phyloP scores from a whole-genome alignment of 2,113 vertebrate genomes.

The Calidris pugnax region DNA sequence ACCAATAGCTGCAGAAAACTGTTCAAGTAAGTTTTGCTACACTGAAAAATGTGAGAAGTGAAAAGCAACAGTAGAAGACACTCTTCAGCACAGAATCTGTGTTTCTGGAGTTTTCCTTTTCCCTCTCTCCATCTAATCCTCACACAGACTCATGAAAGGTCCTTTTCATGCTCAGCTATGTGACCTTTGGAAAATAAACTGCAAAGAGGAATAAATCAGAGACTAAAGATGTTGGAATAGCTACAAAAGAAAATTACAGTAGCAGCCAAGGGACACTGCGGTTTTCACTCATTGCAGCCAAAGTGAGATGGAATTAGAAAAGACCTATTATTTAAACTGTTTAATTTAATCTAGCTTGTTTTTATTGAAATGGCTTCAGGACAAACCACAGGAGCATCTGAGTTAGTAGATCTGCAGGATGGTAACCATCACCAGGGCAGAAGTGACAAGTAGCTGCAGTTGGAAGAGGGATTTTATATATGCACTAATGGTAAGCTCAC shows the following conservation, averaged over 20 bases:
- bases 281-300: neutral
- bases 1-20: neutral
- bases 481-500: neutral
- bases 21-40: neutral
- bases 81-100: neutral
- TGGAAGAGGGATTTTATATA: neutral
- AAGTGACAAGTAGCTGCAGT: neutral
- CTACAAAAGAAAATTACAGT: conserved; percentile 41
- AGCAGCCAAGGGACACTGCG: neutral
- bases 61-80: neutral
- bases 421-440: neutral
- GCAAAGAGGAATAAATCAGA: conserved; percentile 35
- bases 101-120: conserved; percentile 1
- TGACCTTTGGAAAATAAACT: conserved; percentile 53
- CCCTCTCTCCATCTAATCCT: neutral
- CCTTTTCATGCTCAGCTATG: conserved; percentile 40
- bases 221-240: neutral
- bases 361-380: neutral
- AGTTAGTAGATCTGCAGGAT: neutral
- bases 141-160: neutral
- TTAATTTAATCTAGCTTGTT: neutral
- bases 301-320: conserved; percentile 16
- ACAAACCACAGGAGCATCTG: neutral
- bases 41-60: neutral
- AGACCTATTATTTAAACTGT: neutral